Base-by-base conservation (phyloP, 2,888 invertebrate species). In the Drosophila anomelani region DNA sequence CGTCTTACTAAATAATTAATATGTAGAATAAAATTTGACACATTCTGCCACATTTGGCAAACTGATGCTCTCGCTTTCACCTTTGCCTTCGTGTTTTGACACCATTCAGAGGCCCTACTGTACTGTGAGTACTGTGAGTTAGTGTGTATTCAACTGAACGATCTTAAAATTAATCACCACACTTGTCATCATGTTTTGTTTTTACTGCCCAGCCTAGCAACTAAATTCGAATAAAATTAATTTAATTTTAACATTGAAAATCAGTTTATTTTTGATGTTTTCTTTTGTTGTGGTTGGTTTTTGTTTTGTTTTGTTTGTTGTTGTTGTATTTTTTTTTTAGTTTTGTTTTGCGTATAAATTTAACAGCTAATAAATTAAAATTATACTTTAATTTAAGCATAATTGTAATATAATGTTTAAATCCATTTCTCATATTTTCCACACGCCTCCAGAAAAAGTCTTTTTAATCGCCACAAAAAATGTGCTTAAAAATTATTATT, bases 341-440 rank as follows among this genome's bases (percentile, higher is more conserved):
- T 66, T 61, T 58, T 80, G 73, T 75, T 87, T 80, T 85, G 80
- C 81, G 76, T 88, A 88, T 82, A 88, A 84, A 84, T 82, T 88
- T 88, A 88, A 88, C 85, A 89, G 81, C 88, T 88, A 88, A 85
- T 83, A 76, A 85, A 81, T 85, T 79, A 78, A 86, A 86, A 86
- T 85, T 80, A 87, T 81, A 78, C 78, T 78, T 79, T 86, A 78
- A 71, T 79, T 84, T 79, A 81, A 81, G 76, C 77, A 84, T 85
- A 80, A 81, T 83, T 80, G 72, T 85, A 79, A 78, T 84, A 83
- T 70, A 70, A 69, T 56, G 51, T 72, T 59, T 79, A 86, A 77
- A 88, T 84, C 77, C 77, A 72, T 81, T 72, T 60, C 62, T 75
- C 59, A 36, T 66, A 58, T 76, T 79, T 72, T 81, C 72, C 74